Conservation (phyloP, 2,888 invertebrate genomes). For the Thymelicus acteon region DNA sequence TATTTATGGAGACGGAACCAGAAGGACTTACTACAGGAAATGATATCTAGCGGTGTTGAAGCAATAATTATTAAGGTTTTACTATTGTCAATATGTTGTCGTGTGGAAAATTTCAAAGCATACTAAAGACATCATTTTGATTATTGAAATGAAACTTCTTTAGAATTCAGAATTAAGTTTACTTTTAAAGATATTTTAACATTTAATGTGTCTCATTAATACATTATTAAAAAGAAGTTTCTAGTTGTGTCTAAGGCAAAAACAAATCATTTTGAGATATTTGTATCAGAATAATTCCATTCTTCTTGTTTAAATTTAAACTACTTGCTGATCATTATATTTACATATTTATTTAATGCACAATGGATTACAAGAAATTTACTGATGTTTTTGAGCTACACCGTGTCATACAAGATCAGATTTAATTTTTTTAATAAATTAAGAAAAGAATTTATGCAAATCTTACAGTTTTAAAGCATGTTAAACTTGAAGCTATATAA, state of each 20-base stretch:
- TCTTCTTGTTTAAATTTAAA: too few relatives aligned
- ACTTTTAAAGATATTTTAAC: neutral
- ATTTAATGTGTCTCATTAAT: too few relatives aligned
- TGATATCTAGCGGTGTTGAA: conserved; percentile 96
- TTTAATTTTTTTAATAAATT: too few relatives aligned
- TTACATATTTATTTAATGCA: too few relatives aligned
- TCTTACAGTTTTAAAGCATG: too few relatives aligned
- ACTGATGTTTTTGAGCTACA: too few relatives aligned
- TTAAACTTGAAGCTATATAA: too few relatives aligned
- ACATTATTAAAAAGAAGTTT: conserved; percentile 20
- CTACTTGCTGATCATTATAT: too few relatives aligned
- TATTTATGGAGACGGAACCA: conserved; percentile 99
- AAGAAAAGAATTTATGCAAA: too few relatives aligned
- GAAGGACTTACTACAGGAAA: conserved; percentile 96
- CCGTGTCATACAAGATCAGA: too few relatives aligned
- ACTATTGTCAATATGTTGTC: conserved; percentile 35
- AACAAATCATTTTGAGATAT: neutral
- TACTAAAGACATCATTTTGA: conserved; percentile 19
- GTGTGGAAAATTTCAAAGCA: conserved; percentile 23
- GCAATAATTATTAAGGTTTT: conserved; percentile 98
- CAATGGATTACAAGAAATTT: too few relatives aligned
- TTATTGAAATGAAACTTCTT: conserved; percentile 26
- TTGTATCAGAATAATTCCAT: neutral
- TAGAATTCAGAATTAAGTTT: neutral
- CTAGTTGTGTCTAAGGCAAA: conserved; percentile 1